Conservation (phyloP, 2,113 vertebrate species). For the Triplophysa rosa region DNA sequence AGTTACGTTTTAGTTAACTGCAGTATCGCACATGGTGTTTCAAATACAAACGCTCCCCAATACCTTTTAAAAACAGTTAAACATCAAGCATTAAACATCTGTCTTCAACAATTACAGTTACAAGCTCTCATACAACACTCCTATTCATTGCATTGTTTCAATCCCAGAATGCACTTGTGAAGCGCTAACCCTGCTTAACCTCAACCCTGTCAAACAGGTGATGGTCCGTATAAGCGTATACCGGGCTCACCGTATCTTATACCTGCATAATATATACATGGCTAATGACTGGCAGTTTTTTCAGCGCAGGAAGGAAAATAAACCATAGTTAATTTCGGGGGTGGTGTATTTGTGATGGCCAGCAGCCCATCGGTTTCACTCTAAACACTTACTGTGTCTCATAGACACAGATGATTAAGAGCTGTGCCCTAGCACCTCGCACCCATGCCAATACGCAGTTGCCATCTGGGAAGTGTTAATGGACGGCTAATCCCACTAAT, state of each 20-base stretch:
- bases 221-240: constrained; percentile 11
- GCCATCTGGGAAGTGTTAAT: constrained; percentile 53
- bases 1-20: background rate
- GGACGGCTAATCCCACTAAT: constrained; percentile 48
- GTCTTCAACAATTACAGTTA: background rate
- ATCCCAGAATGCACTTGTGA: background rate
- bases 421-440: constrained; percentile 17
- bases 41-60: background rate
- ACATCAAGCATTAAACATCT: background rate
- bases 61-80: background rate
- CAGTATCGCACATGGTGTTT: background rate
- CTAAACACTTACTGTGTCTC: constrained; percentile 36
- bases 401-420: constrained; percentile 25
- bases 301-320: constrained; percentile 38
- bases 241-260: background rate
- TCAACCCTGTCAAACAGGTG: constrained; percentile 11
- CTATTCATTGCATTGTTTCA: constrained; percentile 1
- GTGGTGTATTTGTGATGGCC: constrained; percentile 38
- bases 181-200: constrained; percentile 14
- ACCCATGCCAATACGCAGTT: constrained; percentile 33
- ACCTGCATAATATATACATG: constrained; percentile 26
- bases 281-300: constrained; percentile 41
- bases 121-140: background rate
- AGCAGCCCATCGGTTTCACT: background rate
- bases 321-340: background rate